Evolutionary conservation across 2,797 vertebrate genomes (phyloP), one percentile per base, ranked within the genome.

Genomic region (Paedocypris micromegethes): DNA sequence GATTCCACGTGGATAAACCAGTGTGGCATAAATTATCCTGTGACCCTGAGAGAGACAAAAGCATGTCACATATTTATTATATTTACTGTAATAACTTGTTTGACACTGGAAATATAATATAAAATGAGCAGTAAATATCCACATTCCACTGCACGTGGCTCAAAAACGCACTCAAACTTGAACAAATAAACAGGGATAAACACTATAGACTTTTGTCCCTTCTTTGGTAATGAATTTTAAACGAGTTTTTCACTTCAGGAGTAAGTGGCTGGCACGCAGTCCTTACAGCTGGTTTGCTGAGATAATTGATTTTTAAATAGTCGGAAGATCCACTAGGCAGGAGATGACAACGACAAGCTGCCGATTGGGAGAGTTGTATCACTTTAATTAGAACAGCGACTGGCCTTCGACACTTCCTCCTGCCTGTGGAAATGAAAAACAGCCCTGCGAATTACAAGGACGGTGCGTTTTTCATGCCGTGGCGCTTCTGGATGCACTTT

Each of bases 261-360:
- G 88, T 90, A 91, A 93, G 93, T 90, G 91, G 87, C 89, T 93
- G 92, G 90, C 88, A 81, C 82, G 81, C 84, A 78, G 89, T 91
- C 89, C 91, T 93, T 91, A 90, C 91, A 92, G 88, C 90, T 91
- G 92, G 89, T 94, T 93, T 92, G 90, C 86, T 86, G 91, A 94
- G 92, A 93, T 94, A 94, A 94, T 93, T 94, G 94, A 95, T 94
- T 96, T 93, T 91, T 89, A 88, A 92, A 91, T 91, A 92, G 91
- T 92, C 93, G 88, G 90, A 93, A 93, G 90, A 92, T 78, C 85
- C 83, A 84, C 81, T 79, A 86, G 83, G 82, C 87, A 85, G 89
- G 85, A 80, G 84, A 85, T 85, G 88, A 87, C 86, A 87, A 87
- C 83, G 68, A 70, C 40, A 54, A 58, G 37, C 9, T 68, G 83